These are phyloP conservation scores for Augiades crinisus DNA, from an alignment of 2,888 invertebrate species.

Conservation along the genomic window DNA sequence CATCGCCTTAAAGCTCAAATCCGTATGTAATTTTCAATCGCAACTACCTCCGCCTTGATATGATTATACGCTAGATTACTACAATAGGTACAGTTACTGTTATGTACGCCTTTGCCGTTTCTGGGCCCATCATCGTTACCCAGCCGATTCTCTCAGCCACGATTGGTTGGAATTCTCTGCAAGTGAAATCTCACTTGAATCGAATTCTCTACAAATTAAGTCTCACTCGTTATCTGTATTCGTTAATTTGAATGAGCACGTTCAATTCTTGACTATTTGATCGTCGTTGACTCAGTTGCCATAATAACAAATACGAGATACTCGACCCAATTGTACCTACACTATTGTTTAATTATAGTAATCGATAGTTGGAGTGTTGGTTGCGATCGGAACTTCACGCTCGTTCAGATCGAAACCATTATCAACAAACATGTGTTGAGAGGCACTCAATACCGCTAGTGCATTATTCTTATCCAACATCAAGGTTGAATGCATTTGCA, in stretches of 20 bases:
- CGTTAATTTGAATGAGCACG: no score
- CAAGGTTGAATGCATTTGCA: conserved; percentile 59
- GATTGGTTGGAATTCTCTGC: not conserved
- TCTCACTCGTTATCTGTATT: no score
- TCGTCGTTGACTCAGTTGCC: no score
- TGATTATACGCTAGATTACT: conserved; percentile 18
- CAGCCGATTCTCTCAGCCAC: not conserved
- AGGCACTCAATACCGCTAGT: conserved; percentile 48
- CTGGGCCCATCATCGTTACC: not conserved
- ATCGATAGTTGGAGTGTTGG: conserved; percentile 18
- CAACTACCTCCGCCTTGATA: conserved; percentile 4
- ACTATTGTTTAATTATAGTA: conserved; percentile 1
- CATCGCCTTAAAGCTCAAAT: not conserved
- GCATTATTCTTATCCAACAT: conserved; percentile 46
- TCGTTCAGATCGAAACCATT: conserved; percentile 35
- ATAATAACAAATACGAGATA: not conserved
- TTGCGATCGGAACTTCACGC: conserved; percentile 23
- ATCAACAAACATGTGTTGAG: conserved; percentile 44
- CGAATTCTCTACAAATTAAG: not conserved
- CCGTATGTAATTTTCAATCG: not conserved
- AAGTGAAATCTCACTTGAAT: no score
- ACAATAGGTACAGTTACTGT: conserved; percentile 4
- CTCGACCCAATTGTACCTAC: conserved; percentile 4
- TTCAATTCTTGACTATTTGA: no score
- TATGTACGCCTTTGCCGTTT: not conserved